Evolutionary conservation across 2,113 vertebrate genomes (phyloP), one percentile per base, ranked within the genome.

Genomic region (Rhinopomastus cyanomelas): DNA sequence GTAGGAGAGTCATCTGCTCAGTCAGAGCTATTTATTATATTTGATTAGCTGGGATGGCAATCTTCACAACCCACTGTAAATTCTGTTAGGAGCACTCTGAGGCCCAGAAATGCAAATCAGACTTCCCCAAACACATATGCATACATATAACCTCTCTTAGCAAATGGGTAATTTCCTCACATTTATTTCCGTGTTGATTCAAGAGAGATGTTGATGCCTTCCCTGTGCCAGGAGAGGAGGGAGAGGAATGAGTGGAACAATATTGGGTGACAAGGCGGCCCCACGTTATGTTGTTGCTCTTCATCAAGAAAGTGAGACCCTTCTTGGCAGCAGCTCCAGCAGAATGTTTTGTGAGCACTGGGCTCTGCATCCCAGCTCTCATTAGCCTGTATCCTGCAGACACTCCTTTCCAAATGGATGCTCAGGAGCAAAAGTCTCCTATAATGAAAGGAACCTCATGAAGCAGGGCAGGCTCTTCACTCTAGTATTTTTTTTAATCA

Each of bases 11-110:
- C 91, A 93, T 96, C 96, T 92, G 92, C 90, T 89, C 91, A 92
- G 95, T 87, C 94, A 92, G 87, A 96, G 93, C 94, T 96, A 93
- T 96, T 97, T 96, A 95, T 96, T 95, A 94, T 87, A 91, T 95
- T 90, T 96, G 92, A 97, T 97, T 97, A 96, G 96, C 85, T 92
- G 90, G 86, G 90, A 92, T 93, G 89, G 92, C 88, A 92, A 95
- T 96, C 93, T 97, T 94, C 86, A 91, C 90, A 95, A 95, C 88
- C 90, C 85, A 72, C 87, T 88, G 88, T 67, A 96, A 93, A 95
- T 97, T 93, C 81, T 95, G 88, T 94, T 93, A 90, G 88, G 88
- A 90, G 87, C 79, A 65, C 75, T 95, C 81, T 39, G 91, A 95
- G 92, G 78, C 62, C 85, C 83, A 92, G 89, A 92, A 94, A 96